phyloP scores from a whole-genome alignment of 2,797 vertebrate species.

The Neostethus bicornis region DNA sequence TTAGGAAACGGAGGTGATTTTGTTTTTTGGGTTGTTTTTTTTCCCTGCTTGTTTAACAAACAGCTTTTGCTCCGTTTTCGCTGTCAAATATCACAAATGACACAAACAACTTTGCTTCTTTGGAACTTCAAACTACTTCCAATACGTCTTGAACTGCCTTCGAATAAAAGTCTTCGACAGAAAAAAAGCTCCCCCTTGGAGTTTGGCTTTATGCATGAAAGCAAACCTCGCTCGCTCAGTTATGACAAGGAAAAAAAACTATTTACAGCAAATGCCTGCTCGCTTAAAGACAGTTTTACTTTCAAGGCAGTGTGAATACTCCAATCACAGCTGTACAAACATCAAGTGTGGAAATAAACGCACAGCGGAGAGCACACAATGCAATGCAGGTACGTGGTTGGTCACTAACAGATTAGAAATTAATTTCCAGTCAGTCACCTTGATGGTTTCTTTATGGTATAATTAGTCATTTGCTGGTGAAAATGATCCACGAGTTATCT shows the following conservation, averaged over 20 bases:
- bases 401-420: not conserved
- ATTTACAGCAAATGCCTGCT: not conserved
- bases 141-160: not conserved
- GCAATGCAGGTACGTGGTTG: not conserved
- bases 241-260: slow-evolving; percentile 2
- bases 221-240: not conserved
- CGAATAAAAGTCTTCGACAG: not conserved
- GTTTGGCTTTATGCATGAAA: not conserved
- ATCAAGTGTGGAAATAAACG: slow-evolving; percentile 3
- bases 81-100: not conserved
- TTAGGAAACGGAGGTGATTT: slow-evolving; percentile 15
- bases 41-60: not conserved
- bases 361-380: not conserved
- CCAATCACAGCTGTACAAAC: slow-evolving; percentile 15
- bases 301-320: slow-evolving; percentile 9
- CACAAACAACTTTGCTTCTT: not conserved
- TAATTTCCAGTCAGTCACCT: not conserved
- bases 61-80: not conserved
- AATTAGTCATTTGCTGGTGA: not conserved
- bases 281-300: slow-evolving; percentile 3
- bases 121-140: not conserved
- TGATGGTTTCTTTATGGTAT: not conserved
- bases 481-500: no score
- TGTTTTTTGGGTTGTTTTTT: not conserved
- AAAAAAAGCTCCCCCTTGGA: not conserved